Evolutionary conservation across 2,797 vertebrate genomes (phyloP), one percentile per base, ranked within the genome.

Genomic region (Aplochiton taeniatus): DNA sequence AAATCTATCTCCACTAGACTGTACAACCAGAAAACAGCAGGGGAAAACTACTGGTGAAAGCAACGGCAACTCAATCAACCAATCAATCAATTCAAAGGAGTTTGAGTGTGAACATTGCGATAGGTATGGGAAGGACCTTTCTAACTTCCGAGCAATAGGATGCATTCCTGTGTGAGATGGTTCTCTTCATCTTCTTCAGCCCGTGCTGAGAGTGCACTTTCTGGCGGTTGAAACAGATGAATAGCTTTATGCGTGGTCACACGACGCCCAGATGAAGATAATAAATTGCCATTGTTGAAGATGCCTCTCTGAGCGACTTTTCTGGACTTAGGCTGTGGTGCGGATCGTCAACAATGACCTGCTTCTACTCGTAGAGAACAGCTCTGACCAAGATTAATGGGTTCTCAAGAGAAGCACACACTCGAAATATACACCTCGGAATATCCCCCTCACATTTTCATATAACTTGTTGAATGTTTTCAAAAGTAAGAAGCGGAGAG

Each of bases 381-480:
- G 90, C 90, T 90, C 87, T 85, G 88, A 92, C 72, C 85, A 90
- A 90, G 92, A 93, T 92, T 77, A 91, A 92, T 93, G 76, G 78
- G 51, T 85, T 76, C 80, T 64, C 72, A 71, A 72, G 71, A 76
- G 48, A 85, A 79, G 76, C 70, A 73, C 76, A 82, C 83, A 79
- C 59, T 84, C 83, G 85, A 78, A 83, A 58, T 43, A 58, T 45
- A 58, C 5, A 16, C 2, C 19, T 31, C 12, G 20, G 54, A 56
- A 56, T 56, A 20, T 54, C 52, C 11, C 11, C 1, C 13, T 46
- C 20, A 14, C 13, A 54, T 46, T 55, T 16, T 42, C 42, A 57
- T 11, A n/a, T 57, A 4, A 58, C 41, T 31, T 31, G 31, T 31
- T 3, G 31, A 31, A 31, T 31, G 31, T 31, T 31, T 31, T 31